These are phyloP conservation scores for Drosophila borborema DNA, from an alignment of 2,888 invertebrate genomes.

Conservation along the genomic window DNA sequence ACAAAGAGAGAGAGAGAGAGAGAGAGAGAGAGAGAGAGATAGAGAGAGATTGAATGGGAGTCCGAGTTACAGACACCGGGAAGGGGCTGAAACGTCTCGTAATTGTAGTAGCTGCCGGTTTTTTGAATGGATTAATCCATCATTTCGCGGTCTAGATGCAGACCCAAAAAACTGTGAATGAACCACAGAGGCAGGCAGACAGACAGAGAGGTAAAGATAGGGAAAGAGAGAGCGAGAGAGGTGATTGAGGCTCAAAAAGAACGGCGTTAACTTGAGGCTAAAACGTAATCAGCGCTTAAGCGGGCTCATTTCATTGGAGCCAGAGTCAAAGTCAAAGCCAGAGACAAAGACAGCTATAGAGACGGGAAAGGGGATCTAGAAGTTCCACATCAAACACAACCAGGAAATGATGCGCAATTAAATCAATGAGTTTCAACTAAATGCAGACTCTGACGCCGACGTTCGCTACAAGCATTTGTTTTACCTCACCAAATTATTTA, in stretches of 20 bases:
- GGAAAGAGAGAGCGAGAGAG: slow-evolving; percentile 1
- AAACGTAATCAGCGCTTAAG: slow-evolving; percentile 73
- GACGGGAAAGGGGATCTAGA: slow-evolving; percentile 30
- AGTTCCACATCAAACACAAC: slow-evolving; percentile 77
- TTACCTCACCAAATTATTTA: slow-evolving; percentile 38
- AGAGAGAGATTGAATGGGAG: neutral
- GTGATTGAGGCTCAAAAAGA: slow-evolving; percentile 31
- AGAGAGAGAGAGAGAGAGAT: slow-evolving; percentile 6
- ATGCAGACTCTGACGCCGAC: slow-evolving; percentile 41
- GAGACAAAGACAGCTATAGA: slow-evolving; percentile 14
- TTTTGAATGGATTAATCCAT: slow-evolving; percentile 79
- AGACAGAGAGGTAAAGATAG: neutral
- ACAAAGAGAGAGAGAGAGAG: neutral
- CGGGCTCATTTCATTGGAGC: slow-evolving; percentile 70
- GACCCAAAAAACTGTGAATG: slow-evolving; percentile 45
- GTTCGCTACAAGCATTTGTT: slow-evolving; percentile 35
- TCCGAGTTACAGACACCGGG: slow-evolving; percentile 7
- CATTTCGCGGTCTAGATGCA: slow-evolving; percentile 59
- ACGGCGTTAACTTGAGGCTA: slow-evolving; percentile 72
- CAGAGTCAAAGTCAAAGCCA: slow-evolving; percentile 40
- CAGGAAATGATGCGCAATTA: slow-evolving; percentile 85
- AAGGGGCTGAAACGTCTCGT: slow-evolving; percentile 41
- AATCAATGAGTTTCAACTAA: slow-evolving; percentile 81
- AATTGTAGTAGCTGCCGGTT: slow-evolving; percentile 69
- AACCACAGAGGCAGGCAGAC: slow-evolving; percentile 25